Evolutionary conservation across 1,140 invertebrate genomes (phyloP).

Genomic region (Bombus waltoni): DNA sequence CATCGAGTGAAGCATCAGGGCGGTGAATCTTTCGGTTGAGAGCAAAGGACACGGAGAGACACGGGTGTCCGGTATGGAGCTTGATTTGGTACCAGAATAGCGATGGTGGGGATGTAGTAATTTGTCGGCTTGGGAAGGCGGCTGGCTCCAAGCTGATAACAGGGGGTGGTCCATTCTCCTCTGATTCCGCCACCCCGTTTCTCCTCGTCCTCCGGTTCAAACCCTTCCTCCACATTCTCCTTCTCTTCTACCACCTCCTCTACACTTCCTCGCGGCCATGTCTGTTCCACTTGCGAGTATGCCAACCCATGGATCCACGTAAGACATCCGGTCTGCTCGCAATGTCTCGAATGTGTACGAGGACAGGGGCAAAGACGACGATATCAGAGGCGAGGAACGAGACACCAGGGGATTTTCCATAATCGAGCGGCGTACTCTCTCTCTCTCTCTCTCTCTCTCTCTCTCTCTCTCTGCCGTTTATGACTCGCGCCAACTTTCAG

Average conservation of each 20-base stretch:
- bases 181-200: constrained; percentile 71
- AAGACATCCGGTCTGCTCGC: constrained; percentile 68
- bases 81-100: constrained; percentile 71
- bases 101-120: constrained; percentile 77
- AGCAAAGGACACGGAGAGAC: constrained; percentile 55
- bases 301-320: constrained; percentile 63
- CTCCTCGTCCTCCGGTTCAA: constrained; percentile 67
- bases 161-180: constrained; percentile 79
- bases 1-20: constrained; percentile 3
- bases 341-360: constrained; percentile 35
- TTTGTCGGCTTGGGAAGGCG: constrained; percentile 80
- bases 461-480: constrained; percentile 8
- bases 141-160: constrained; percentile 80
- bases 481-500: constrained; percentile 35
- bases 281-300: constrained; percentile 65
- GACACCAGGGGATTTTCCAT: constrained; percentile 59
- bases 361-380: constrained; percentile 3
- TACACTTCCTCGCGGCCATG: neutral
- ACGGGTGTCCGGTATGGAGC: constrained; percentile 48
- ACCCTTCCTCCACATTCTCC: constrained; percentile 41
- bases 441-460: too few relatives aligned
- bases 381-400: constrained; percentile 34
- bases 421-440: constrained; percentile 43
- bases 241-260: neutral
- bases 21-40: constrained; percentile 26